Evolutionary conservation across 2,888 invertebrate genomes (phyloP).

Genomic region (Melanostoma scalare): DNA sequence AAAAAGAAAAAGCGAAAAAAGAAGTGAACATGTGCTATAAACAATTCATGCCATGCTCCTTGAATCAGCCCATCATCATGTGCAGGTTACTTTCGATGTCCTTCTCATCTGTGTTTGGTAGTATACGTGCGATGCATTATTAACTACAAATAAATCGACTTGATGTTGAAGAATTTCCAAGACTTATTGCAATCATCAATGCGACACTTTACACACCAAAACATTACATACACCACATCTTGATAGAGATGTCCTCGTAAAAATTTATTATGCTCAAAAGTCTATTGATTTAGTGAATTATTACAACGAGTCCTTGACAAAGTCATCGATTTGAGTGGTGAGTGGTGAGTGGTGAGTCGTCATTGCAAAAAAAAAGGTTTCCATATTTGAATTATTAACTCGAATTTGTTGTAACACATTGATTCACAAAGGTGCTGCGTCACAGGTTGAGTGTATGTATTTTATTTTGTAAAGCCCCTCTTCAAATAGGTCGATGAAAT

Average conservation of each 20-base stretch:
- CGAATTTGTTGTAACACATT: conserved; percentile 48
- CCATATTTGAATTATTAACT: conserved; percentile 51
- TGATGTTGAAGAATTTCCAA: neutral
- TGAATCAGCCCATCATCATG: conserved; percentile 40
- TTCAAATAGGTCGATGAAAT: conserved; percentile 27
- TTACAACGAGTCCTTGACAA: conserved; percentile 42
- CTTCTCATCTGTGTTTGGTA: conserved; percentile 22
- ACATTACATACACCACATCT: neutral
- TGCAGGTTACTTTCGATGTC: conserved; percentile 54
- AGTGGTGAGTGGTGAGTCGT: conserved; percentile 16
- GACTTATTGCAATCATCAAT: neutral
- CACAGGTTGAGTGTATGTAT: conserved; percentile 14
- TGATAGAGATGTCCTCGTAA: conserved; percentile 10
- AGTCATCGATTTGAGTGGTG: conserved; percentile 13
- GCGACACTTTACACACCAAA: neutral
- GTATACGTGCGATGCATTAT: conserved; percentile 1
- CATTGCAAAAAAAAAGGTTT: conserved; percentile 14
- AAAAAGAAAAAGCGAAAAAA: neutral
- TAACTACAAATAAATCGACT: neutral
- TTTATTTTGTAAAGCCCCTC: neutral
- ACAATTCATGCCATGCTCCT: conserved; percentile 12
- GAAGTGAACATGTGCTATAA: neutral
- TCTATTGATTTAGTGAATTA: conserved; percentile 34
- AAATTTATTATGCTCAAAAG: neutral
- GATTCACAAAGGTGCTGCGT: conserved; percentile 41